phyloP scores from a whole-genome alignment of 2,113 vertebrate species.

The Malurus alboscapulatus region DNA sequence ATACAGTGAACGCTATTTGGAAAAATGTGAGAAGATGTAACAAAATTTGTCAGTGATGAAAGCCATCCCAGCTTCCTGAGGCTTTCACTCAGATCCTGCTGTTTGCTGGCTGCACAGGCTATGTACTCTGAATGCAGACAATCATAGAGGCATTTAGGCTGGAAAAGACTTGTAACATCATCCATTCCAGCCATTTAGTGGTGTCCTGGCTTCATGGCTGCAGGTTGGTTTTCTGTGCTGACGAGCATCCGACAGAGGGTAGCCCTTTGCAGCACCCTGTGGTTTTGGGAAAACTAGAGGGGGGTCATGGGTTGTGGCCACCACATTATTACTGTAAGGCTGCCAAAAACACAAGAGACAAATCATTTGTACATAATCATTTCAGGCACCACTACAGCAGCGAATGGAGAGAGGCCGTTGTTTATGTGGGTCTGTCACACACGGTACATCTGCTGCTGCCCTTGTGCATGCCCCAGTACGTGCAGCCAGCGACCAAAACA shows the following conservation, averaged over 20 bases:
- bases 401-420: not conserved
- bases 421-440: not conserved
- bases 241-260: not conserved
- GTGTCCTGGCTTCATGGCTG: not conserved
- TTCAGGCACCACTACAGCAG: not conserved
- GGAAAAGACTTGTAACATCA: not conserved
- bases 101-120: not conserved
- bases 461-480: fast-evolving
- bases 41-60: not conserved
- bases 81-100: not conserved
- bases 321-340: not conserved
- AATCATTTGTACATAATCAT: not conserved
- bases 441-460: not conserved
- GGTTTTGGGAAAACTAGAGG: not conserved
- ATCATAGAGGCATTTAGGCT: not conserved
- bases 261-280: not conserved
- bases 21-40: not conserved
- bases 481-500: not conserved
- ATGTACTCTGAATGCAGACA: not conserved
- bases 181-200: not conserved
- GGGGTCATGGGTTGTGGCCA: not conserved
- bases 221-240: not conserved
- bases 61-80: not conserved
- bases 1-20: not conserved
- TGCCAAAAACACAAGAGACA: not conserved